Evolutionary conservation across 2,797 vertebrate genomes (phyloP).

Genomic region (Microctenopoma steveboyesi): DNA sequence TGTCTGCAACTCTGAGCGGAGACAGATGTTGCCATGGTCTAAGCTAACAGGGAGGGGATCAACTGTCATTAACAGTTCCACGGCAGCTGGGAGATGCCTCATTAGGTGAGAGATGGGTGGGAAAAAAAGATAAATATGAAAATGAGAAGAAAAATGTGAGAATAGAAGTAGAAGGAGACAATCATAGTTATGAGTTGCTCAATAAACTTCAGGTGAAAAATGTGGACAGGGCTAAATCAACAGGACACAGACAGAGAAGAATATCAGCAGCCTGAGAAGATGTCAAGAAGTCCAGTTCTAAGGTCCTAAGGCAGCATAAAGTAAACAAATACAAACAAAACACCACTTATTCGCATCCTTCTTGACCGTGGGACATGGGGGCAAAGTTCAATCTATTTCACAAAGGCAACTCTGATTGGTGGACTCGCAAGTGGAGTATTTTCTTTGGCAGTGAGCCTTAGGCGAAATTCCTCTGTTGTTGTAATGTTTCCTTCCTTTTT

Average conservation of each 20-base stretch:
- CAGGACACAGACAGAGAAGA: not conserved
- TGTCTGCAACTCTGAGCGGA: slow-evolving; percentile 44
- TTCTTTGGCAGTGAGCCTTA: slow-evolving; percentile 25
- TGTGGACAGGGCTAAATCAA: slow-evolving; percentile 11
- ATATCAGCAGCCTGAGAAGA: not conserved
- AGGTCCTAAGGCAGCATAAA: not conserved
- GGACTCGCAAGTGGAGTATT: slow-evolving; percentile 37
- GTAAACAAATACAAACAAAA: slow-evolving; percentile 36
- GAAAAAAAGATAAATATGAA: not conserved
- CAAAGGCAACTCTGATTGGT: slow-evolving; percentile 34
- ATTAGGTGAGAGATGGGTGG: slow-evolving; percentile 40
- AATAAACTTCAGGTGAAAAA: slow-evolving; percentile 2
- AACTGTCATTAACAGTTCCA: slow-evolving; percentile 43
- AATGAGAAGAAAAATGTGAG: slow-evolving; percentile 4
- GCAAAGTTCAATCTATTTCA: slow-evolving; percentile 32
- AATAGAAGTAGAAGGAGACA: not conserved
- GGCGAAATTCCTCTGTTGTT: slow-evolving; percentile 16
- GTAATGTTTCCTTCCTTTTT: slow-evolving; percentile 6
- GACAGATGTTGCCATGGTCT: slow-evolving; percentile 54
- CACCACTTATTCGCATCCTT: slow-evolving; percentile 18
- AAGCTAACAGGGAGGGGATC: slow-evolving; percentile 45
- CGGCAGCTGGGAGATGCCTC: slow-evolving; percentile 53
- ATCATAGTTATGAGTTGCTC: slow-evolving; percentile 2
- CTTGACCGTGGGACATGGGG: slow-evolving; percentile 9
- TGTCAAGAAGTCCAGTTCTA: not conserved